Evolutionary conservation across 2,113 vertebrate species (phyloP).

Genomic region (human (Homo sapiens)): GRCh38 chr3:122007001-122007500

Average conservation of each 20-base stretch:
- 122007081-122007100: constrained; percentile 92
- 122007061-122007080: constrained; percentile 90
- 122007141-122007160: constrained; percentile 89
- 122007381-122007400: not conserved
- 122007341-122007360: not conserved
- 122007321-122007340: not conserved
- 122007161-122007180: constrained; percentile 81
- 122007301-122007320: not conserved
- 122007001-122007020: constrained; percentile 95
- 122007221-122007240: constrained; percentile 47
- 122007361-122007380: not conserved
- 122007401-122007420: not conserved
- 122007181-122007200: constrained; percentile 24
- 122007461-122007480: not conserved
- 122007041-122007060: constrained; percentile 94
- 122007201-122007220: constrained; percentile 22
- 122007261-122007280: not conserved
- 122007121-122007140: constrained; percentile 84
- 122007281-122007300: not conserved
- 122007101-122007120: constrained; percentile 91
- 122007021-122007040: constrained; percentile 97
- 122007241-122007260: not conserved
- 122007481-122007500: not conserved
- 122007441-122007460: not conserved
- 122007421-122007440: not conserved